Evolutionary conservation across 2,888 invertebrate genomes (phyloP), one percentile per base, ranked within the genome.

Genomic region (Escarpia spicata): DNA sequence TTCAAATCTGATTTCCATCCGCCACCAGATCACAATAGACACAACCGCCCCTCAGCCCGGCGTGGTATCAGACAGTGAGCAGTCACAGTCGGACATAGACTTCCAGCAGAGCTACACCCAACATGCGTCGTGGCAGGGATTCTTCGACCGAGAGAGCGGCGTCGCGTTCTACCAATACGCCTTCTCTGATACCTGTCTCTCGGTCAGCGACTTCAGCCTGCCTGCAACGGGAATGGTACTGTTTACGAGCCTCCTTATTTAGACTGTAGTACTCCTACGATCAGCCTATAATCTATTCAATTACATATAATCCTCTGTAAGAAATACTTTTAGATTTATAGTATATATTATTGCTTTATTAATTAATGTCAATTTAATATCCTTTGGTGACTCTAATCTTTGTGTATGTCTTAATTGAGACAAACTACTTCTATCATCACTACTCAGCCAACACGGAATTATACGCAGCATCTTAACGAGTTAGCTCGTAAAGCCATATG

Each of bases 61-160:
- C 3, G 92, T 92, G 6, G 95, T 95, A 1, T 93, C 94, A 90
- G 95, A 95, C 92, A 94, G 95, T 43, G 37, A 92, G 10, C 75
- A 90, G 26, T 94, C 94, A 9, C 91, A 92, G 15, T 93, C 94
- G 3, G 95, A 95, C 91, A 92, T 95, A 10, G 95, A 95, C 92
- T 95, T 93, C 92, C 95, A 95, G 90, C 93, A 93, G 92, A 92
- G 93, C 58, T 45, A 91, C 9, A 91, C 52, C 26, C 92, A 95
- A 3, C 91, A 93, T n/a, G 94, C 94, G 0, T 93, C 95, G 92
- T 95, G 95, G 95, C 93, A 94, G 89, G 95, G 94, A 0, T 95
- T 95, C 93, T 95, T 95, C 92, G 95, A 95, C 93, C 94, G 94
- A 91, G 95, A 95, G 92, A 95, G 95, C 93, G 94, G 95, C 10